These are phyloP conservation scores for Aphrophora alni DNA, from an alignment of 2,888 invertebrate genomes.

Conservation along the genomic window DNA sequence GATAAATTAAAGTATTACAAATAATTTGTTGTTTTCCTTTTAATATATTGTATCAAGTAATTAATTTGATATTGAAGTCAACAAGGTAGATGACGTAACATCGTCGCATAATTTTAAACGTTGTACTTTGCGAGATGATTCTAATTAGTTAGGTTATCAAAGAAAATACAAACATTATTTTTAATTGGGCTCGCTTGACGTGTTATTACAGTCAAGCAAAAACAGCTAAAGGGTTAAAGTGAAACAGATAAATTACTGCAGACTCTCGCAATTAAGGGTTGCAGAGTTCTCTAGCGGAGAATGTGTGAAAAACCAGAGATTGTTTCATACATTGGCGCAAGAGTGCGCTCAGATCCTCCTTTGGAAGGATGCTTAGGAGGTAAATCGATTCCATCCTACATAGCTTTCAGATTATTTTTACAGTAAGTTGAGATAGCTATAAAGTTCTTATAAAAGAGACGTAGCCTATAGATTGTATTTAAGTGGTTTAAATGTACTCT, in stretches of 20 bases:
- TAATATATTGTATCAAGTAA: no score
- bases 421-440: no score
- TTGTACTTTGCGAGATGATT: no score
- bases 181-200: neutral
- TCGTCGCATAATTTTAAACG: no score
- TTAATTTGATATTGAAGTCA: no score
- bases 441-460: no score
- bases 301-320: neutral
- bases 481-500: no score
- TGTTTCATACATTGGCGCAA: neutral
- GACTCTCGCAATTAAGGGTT: neutral
- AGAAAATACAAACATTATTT: neutral
- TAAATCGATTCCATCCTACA: neutral
- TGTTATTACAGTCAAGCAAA: neutral
- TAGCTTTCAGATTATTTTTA: neutral
- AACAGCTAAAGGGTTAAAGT: neutral
- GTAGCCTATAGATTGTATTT: no score
- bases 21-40: no score
- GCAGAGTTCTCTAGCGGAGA: neutral
- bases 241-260: neutral
- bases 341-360: neutral
- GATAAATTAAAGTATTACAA: no score
- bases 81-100: no score
- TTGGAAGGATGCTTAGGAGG: neutral
- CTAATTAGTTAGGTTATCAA: neutral